Conservation (phyloP, 2,113 vertebrate species). For the Microtus ochrogaster region DNA sequence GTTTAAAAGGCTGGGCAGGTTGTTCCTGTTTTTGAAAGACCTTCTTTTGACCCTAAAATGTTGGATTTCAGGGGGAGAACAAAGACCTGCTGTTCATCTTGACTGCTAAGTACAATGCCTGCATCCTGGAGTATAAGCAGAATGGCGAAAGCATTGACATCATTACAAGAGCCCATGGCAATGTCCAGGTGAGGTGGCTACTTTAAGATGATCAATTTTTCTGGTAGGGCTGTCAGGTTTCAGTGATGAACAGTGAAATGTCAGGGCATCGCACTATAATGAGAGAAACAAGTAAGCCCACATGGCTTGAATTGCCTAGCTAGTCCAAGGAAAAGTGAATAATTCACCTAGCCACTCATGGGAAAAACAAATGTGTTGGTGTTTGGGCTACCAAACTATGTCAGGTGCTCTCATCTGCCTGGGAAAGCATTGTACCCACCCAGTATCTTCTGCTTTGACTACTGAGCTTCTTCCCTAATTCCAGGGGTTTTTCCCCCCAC, state of each 20-base stretch:
- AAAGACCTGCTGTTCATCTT: conserved; percentile 98
- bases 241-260: background rate
- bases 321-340: background rate
- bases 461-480: conserved; percentile 25
- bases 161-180: conserved; percentile 97
- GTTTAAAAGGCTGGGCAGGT: background rate
- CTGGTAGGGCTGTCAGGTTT: background rate
- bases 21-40: conserved; percentile 40
- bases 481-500: background rate
- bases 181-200: conserved; percentile 93
- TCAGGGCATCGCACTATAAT: background rate
- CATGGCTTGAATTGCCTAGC: background rate
- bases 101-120: conserved; percentile 98
- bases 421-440: background rate
- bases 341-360: background rate
- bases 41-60: background rate
- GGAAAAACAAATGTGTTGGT: background rate
- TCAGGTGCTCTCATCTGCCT: background rate
- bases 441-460: background rate
- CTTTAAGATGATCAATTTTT: background rate
- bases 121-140: conserved; percentile 99
- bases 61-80: conserved; percentile 92
- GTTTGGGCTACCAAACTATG: background rate
- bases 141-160: conserved; percentile 98
- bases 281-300: conserved; percentile 28